These are phyloP conservation scores for Mesembrinibis cayennensis DNA, from an alignment of 2,113 vertebrate species.

Conservation along the genomic window DNA sequence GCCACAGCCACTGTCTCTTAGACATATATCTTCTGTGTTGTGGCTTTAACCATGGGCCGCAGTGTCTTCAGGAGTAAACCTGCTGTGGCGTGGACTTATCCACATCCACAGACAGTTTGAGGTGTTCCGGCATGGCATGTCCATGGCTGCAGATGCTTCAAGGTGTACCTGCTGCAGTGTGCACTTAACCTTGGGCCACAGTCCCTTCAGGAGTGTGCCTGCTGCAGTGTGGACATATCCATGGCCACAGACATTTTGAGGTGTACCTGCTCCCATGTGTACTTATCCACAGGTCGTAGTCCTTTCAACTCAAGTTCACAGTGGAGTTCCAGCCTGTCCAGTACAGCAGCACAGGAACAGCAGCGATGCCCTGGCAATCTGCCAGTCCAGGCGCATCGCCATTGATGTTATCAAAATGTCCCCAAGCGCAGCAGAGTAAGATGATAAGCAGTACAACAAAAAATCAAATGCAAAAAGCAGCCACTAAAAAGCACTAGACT, in stretches of 20 bases:
- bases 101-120: not conserved
- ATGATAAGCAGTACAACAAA: not conserved
- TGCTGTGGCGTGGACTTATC: fast-evolving
- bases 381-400: fast-evolving
- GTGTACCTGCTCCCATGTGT: not conserved
- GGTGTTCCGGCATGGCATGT: not conserved
- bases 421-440: not conserved
- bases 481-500: not conserved
- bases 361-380: not conserved
- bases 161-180: not conserved
- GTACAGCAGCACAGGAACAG: not conserved
- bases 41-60: not conserved
- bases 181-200: not conserved
- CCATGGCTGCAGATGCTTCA: not conserved
- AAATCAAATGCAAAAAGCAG: not conserved
- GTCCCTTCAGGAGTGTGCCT: not conserved
- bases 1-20: not conserved
- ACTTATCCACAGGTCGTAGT: not conserved
- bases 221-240: not conserved
- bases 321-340: not conserved
- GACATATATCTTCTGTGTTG: not conserved
- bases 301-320: not conserved
- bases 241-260: not conserved
- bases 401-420: not conserved
- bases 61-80: not conserved